These are phyloP conservation scores for Mastomys natalensis DNA, from an alignment of 2,113 vertebrate species.

Conservation along the genomic window DNA sequence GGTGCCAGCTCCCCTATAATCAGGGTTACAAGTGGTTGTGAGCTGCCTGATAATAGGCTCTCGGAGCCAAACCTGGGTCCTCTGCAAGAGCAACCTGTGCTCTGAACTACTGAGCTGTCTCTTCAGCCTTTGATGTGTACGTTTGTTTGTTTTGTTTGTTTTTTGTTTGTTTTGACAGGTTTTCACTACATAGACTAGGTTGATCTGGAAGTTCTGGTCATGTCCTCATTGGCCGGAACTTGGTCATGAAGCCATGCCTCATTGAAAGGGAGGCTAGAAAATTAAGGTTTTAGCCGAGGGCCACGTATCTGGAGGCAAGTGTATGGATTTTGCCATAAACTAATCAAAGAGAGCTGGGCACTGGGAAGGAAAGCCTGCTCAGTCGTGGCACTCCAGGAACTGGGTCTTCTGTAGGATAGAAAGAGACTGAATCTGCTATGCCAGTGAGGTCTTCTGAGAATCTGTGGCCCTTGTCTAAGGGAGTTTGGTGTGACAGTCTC, in stretches of 20 bases:
- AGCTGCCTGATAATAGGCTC: neutral
- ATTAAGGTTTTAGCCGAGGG: constrained; percentile 3
- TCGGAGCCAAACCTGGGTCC: neutral
- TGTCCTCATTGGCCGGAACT: neutral
- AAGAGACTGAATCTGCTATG: neutral
- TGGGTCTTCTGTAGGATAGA: neutral
- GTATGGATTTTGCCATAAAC: neutral
- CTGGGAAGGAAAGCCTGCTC: neutral
- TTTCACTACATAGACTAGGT: neutral
- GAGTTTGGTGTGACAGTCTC: neutral
- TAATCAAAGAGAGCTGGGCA: neutral
- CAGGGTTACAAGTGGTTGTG: too few species aligned
- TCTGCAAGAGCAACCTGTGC: neutral
- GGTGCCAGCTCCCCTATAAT: neutral
- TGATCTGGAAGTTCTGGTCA: neutral
- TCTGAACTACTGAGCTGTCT: neutral
- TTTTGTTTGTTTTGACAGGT: neutral
- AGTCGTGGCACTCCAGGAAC: neutral
- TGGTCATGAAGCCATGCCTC: neutral
- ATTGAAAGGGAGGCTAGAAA: neutral
- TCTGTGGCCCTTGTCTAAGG: neutral
- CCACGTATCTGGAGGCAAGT: neutral
- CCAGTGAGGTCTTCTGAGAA: too few species aligned
- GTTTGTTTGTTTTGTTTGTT: neutral
- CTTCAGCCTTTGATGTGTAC: too few species aligned